phyloP scores from a whole-genome alignment of 2,888 invertebrate genomes.

The Caenorhabditis sulstoni region DNA sequence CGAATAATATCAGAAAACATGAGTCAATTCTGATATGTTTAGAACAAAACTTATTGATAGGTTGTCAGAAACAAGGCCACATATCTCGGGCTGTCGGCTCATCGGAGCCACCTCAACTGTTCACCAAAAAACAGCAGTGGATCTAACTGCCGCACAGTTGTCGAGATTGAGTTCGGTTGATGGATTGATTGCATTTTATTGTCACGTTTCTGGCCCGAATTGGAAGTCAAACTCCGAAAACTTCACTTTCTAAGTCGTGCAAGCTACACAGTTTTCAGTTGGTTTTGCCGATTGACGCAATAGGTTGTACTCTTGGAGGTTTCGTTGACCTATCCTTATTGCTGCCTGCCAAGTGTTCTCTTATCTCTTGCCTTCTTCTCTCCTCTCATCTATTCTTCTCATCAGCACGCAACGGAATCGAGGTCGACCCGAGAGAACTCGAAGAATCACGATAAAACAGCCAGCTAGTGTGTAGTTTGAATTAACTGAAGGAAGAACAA shows the following conservation, averaged over 20 bases:
- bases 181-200: conserved; percentile 3
- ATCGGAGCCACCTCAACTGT: not conserved
- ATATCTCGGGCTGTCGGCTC: not conserved
- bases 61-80: no score
- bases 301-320: conserved; percentile 26
- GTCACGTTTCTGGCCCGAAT: no score
- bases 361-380: conserved; percentile 33
- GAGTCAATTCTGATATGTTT: no score
- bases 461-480: conserved; percentile 12
- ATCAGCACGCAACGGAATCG: conserved; percentile 20
- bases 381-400: conserved; percentile 10
- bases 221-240: no score
- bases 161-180: conserved; percentile 8
- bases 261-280: conserved; percentile 35
- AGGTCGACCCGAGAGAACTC: conserved; percentile 31
- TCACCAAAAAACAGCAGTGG: conserved; percentile 28
- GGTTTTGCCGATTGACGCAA: conserved; percentile 27
- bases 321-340: conserved; percentile 49
- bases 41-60: no score
- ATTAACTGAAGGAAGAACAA: not conserved
- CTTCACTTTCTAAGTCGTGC: no score
- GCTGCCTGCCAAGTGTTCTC: conserved; percentile 38
- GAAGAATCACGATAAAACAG: conserved; percentile 27
- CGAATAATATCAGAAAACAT: no score
- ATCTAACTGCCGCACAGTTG: conserved; percentile 35